Evolutionary conservation across 2,113 vertebrate species (phyloP).

Genomic region (Columbina picui): DNA sequence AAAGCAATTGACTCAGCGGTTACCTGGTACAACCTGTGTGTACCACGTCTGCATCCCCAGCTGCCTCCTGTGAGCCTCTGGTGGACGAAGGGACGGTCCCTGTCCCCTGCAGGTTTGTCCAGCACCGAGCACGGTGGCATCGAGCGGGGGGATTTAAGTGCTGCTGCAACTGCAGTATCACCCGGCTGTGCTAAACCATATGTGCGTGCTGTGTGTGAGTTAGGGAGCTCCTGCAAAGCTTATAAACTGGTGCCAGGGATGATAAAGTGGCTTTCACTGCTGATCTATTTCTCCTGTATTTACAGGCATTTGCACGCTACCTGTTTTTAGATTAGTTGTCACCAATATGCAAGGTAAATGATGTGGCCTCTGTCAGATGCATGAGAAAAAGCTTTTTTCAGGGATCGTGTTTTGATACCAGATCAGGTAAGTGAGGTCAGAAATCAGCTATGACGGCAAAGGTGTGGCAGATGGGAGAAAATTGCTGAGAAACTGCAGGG

Average conservation of each 20-base stretch:
- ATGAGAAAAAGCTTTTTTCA: neutral
- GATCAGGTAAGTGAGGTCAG: neutral
- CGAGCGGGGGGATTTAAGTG: neutral
- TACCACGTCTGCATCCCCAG: rapidly evolving
- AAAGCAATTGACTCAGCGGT: rapidly evolving
- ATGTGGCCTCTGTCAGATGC: neutral
- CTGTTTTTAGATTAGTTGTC: neutral
- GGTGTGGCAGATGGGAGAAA: neutral
- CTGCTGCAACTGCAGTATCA: neutral
- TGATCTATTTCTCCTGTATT: neutral
- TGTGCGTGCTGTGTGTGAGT: neutral
- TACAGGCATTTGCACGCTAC: neutral
- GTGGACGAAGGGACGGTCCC: neutral
- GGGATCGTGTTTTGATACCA: neutral
- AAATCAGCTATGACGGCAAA: neutral
- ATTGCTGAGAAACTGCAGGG: neutral
- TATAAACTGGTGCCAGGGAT: neutral
- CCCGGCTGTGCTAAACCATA: neutral
- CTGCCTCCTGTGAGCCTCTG: neutral
- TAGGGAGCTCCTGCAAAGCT: neutral
- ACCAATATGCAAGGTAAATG: neutral
- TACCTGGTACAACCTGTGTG: rapidly evolving
- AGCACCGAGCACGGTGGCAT: rapidly evolving
- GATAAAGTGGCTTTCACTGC: neutral
- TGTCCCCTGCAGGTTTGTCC: neutral